Base-by-base conservation (phyloP, 2,797 vertebrate genomes). In the Ara ararauna region DNA sequence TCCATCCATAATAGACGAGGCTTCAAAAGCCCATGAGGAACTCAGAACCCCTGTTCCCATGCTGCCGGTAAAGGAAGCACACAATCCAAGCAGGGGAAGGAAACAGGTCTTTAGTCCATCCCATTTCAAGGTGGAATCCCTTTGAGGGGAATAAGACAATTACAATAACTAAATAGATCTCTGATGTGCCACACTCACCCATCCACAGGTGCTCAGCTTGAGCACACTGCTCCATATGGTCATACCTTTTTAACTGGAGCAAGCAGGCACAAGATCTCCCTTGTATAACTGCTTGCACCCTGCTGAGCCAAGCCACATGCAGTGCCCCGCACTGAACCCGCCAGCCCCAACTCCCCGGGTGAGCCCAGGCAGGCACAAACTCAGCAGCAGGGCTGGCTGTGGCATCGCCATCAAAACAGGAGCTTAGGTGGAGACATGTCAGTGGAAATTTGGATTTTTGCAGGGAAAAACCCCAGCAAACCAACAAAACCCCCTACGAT, bases 201-300 rank as follows among this genome's bases (percentile, higher is more conserved):
- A 0, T 3, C 42, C 44, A 5, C 0, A 0, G 1, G 23, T 2
- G 23, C 44, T 45, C 6, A 40, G 64, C 66, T 12, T 1, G 1
- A 3, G 3, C 53, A 42, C 56, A 0, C 0, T 0, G 4, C 13
- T 42, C 27, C 10, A 0, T 3, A 3, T 0, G 0, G 30, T 22
- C 36, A 3, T 9, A 13, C 5, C 15, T 6, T 4, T 65, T 27
- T 19, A 22, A 6, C 4, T 3, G 65, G 50, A 61, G 58, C 9
- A 40, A 27, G 12, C 27, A 13, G 73, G 38, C 61, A 1, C 23
- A 2, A 56, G 48, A 11, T 24, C 13, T 66, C 42, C 61, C 58
- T 21, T 5, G 40, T 5, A 61, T 7, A 3, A 24, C 3, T 32
- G 13, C 45, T 8, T 3, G 18, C 42, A 38, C 38, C 71, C 62